These are phyloP conservation scores for Galbula dea DNA, from an alignment of 2,113 vertebrate species.

Conservation along the genomic window DNA sequence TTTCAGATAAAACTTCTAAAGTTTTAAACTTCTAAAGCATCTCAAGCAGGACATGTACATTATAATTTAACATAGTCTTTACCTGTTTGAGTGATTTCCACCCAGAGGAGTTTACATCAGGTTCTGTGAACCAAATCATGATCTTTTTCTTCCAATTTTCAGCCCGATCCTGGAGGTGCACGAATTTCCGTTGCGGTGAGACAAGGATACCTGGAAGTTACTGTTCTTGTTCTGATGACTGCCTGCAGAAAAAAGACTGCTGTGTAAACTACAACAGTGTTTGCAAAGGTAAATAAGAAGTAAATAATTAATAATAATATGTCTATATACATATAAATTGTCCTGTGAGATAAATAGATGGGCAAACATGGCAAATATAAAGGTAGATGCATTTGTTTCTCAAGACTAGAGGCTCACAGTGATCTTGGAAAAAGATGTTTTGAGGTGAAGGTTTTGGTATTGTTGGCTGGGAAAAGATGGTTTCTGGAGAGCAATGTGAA, in stretches of 20 bases:
- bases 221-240: constrained; percentile 83
- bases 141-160: background rate
- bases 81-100: background rate
- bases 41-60: background rate
- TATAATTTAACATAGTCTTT: background rate
- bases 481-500: background rate
- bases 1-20: background rate
- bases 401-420: background rate
- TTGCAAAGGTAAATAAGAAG: constrained; percentile 74
- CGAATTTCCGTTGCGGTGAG: constrained; percentile 78
- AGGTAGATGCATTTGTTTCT: background rate
- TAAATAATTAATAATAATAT: too few relatives aligned
- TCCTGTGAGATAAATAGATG: background rate
- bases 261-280: constrained; percentile 74
- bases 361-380: background rate
- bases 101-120: background rate
- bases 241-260: constrained; percentile 74
- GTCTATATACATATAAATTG: background rate
- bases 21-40: background rate
- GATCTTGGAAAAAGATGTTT: background rate
- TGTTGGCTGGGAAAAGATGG: background rate
- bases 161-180: constrained; percentile 78
- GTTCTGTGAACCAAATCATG: background rate
- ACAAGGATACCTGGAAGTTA: constrained; percentile 58
- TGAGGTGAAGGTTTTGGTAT: background rate